Evolutionary conservation across 2,888 invertebrate species (phyloP).

Genomic region (Lissonota sp.): DNA sequence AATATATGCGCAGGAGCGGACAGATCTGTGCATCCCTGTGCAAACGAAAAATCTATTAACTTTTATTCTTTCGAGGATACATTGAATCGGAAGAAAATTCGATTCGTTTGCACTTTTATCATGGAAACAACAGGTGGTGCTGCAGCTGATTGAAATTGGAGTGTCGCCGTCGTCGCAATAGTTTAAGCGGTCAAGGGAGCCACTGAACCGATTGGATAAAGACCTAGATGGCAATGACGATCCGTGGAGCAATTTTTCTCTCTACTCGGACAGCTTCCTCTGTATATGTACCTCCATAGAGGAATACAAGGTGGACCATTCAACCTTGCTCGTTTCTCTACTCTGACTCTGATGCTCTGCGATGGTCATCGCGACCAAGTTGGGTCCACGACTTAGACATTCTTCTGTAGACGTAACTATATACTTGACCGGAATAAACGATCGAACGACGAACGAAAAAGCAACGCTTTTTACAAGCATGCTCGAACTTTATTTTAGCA

Average conservation of each 20-base stretch:
- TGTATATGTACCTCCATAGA: neutral
- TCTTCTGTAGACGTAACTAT: conserved; percentile 12
- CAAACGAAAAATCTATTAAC: no score
- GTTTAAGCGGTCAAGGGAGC: conserved; percentile 43
- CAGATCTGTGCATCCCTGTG: no score
- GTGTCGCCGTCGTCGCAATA: conserved; percentile 37
- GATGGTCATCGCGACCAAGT: conserved; percentile 28
- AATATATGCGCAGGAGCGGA: conserved; percentile 20
- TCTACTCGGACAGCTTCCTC: neutral
- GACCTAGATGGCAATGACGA: conserved; percentile 58
- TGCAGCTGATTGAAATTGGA: conserved; percentile 47
- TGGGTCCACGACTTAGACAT: conserved; percentile 13
- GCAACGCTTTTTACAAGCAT: no score
- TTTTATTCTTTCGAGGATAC: no score
- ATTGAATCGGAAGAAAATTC: no score
- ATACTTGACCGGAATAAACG: neutral
- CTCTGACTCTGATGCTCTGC: neutral
- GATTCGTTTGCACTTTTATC: neutral
- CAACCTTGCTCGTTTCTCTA: neutral
- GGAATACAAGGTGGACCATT: neutral
- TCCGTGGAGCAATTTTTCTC: conserved; percentile 49
- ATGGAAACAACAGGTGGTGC: conserved; percentile 42
- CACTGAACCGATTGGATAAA: conserved; percentile 54
- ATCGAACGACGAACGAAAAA: conserved; percentile 1
- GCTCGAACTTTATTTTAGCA: no score